Evolutionary conservation across 2,888 invertebrate species (phyloP).

Genomic region (Elmis aenea): DNA sequence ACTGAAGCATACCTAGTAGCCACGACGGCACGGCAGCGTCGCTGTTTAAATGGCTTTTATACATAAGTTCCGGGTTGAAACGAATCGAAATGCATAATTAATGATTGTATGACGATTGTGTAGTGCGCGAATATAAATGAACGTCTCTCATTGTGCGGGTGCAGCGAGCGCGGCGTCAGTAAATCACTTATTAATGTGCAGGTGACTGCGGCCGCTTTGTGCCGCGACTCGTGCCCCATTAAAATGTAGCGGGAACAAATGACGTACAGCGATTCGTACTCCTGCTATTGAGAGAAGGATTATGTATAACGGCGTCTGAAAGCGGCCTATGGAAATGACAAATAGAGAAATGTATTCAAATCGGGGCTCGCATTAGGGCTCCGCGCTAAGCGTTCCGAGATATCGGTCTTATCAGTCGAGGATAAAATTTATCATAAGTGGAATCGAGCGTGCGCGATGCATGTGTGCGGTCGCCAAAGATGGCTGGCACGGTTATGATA

Average conservation of each 20-base stretch:
- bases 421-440: constrained; percentile 36
- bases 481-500: constrained; percentile 53
- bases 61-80: too few relatives aligned
- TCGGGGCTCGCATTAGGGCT: constrained; percentile 14
- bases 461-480: constrained; percentile 45
- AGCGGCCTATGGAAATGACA: constrained; percentile 27
- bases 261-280: constrained; percentile 44
- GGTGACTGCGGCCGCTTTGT: constrained; percentile 36
- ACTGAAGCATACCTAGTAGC: constrained; percentile 29
- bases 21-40: neutral
- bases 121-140: constrained; percentile 26
- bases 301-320: constrained; percentile 25
- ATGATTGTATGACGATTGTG: constrained; percentile 25
- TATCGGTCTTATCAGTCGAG: constrained; percentile 12
- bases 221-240: constrained; percentile 27
- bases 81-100: constrained; percentile 14
- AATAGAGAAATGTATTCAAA: constrained; percentile 27
- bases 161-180: constrained; percentile 23
- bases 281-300: constrained; percentile 34
- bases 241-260: constrained; percentile 37
- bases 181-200: constrained; percentile 39
- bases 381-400: constrained; percentile 10
- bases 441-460: constrained; percentile 27
- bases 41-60: too few relatives aligned
- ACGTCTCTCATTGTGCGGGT: constrained; percentile 25